Evolutionary conservation across 2,113 vertebrate species (phyloP), one percentile per base, ranked within the genome.

Genomic region (Perca flavescens): DNA sequence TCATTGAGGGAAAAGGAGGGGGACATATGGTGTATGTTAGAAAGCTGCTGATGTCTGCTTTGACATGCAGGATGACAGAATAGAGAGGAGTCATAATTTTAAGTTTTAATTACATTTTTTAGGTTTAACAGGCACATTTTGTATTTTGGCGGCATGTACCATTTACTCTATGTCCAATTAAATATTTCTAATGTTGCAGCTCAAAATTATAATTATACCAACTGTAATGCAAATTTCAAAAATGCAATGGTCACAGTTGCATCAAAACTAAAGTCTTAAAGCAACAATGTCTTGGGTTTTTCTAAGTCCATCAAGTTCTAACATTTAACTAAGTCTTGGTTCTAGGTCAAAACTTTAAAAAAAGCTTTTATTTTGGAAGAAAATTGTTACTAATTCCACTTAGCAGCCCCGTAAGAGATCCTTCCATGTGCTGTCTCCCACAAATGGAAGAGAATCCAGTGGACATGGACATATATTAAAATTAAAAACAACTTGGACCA

Each of bases 401-500:
- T 53, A 76, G 46, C 43, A 67, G 52, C 58, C 43, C 56, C n/a
- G n/a, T 28, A 14, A 69, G 67, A 64, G 53, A 86, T 61, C 52
- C 11, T 34, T 65, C 47, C 15, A 21, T 19, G 7, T 53, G 56
- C 50, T 7, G 36, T 70, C 64, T 53, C 47, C 76, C 46, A 57
- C 75, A 76, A 53, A 50, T 74, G 74, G 74, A 86, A 15, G 7
- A 46, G 66, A 77, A 60, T 53, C 66, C 56, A 80, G 63, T 19
- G 79, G 88, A 90, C 86, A 76, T 3, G 31, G 82, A 86, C 50
- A 46, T 63, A 49, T 78, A 82, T 88, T 87, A 75, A 90, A 93
- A 94, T 87, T 88, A 93, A 89, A 86, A 91, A 88, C 82, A 77
- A 82, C 77, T 84, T 79, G 68, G 84, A 86, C 81, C 89, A 83